A percentile compares a stretch with the other conserved stretches of the same genome.
Evolutionary conservation across 2,113 vertebrate species (phyloP).

Genomic region (Sprattus sprattus): DNA sequence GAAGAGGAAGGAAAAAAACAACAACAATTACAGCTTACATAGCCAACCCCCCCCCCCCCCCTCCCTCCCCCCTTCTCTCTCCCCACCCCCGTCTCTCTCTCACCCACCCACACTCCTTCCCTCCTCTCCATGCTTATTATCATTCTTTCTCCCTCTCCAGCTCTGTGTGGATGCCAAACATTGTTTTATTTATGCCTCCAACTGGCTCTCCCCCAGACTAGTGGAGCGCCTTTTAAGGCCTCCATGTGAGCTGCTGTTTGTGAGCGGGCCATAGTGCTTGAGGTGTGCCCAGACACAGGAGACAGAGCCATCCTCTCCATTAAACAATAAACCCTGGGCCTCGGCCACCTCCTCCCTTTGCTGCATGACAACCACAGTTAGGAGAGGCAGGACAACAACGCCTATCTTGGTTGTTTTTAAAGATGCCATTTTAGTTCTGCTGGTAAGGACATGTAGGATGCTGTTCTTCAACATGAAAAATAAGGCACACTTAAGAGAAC

Average conservation of each 20-base stretch:
- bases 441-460: background rate
- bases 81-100: background rate
- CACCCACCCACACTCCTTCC: background rate
- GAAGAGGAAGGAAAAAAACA: constrained; percentile 7
- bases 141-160: constrained; percentile 20
- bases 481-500: too few relatives aligned
- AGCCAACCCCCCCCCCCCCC: background rate
- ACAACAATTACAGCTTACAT: constrained; percentile 23
- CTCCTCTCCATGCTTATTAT: constrained; percentile 7
- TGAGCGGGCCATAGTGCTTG: background rate
- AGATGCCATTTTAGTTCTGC: background rate
- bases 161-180: constrained; percentile 8
- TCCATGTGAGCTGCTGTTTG: background rate
- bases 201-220: background rate
- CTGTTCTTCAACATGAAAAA: background rate
- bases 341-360: too few relatives aligned
- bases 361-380: too few relatives aligned
- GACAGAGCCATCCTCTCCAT: background rate
- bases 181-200: constrained; percentile 21
- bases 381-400: too few relatives aligned
- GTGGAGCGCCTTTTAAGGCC: background rate
- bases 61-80: background rate
- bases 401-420: background rate
- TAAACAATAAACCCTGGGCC: background rate
- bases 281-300: background rate